Percentiles rank a stretch among this genome's conserved stretches.
These are phyloP conservation scores for Leucophenga montana DNA, from an alignment of 2,888 invertebrate species.

Conservation along the genomic window DNA sequence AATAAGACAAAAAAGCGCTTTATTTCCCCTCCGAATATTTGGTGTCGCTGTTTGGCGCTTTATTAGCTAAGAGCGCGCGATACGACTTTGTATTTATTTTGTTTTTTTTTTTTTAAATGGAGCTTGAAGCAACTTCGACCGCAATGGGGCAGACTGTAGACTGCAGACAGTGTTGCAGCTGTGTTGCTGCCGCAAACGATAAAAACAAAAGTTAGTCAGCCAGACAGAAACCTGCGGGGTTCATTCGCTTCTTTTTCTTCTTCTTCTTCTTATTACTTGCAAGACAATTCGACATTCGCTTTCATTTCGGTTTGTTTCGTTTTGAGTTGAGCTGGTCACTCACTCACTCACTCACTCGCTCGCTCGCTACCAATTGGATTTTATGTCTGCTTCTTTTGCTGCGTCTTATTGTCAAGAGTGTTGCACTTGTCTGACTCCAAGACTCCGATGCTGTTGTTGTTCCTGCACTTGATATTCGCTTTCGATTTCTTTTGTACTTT, in stretches of 20 bases:
- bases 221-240: conserved; percentile 20
- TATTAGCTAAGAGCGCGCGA: conserved; percentile 6
- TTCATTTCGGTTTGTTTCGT: conserved; percentile 22
- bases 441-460: not conserved
- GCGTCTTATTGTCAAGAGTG: conserved; percentile 37
- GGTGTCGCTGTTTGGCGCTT: conserved; percentile 1
- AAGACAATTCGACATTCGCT: conserved; percentile 34
- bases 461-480: conserved; percentile 48
- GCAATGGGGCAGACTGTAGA: not conserved
- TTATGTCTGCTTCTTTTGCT: conserved; percentile 31
- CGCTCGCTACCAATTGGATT: conserved; percentile 37
- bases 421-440: conserved; percentile 17
- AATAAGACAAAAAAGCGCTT: not conserved
- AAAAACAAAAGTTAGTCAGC: not conserved
- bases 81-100: not conserved
- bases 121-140: conserved; percentile 10
- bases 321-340: not conserved
- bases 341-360: not conserved
- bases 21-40: not conserved
- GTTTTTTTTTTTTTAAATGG: not conserved
- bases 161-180: not conserved
- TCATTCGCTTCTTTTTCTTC: conserved; percentile 2
- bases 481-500: conserved; percentile 65
- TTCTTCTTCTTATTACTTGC: not conserved
- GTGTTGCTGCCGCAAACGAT: not conserved